Evolutionary conservation across 2,797 vertebrate species (phyloP).

Genomic region (Channa striata): DNA sequence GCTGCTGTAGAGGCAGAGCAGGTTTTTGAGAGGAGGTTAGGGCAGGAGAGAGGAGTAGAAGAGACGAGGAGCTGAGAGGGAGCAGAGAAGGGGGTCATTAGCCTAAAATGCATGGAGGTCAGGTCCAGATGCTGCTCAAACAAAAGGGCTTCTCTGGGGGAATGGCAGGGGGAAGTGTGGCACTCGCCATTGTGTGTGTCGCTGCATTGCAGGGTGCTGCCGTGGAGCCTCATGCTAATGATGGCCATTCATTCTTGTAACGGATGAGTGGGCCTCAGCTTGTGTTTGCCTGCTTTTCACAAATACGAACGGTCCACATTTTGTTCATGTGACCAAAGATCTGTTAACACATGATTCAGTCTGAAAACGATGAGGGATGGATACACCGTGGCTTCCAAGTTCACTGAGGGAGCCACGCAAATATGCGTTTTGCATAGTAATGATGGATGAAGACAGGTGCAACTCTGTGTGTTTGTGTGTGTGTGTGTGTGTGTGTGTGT

Average conservation of each 20-base stretch:
- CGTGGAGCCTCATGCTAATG: slow-evolving; percentile 93
- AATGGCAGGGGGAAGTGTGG: slow-evolving; percentile 91
- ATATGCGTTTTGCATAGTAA: slow-evolving; percentile 69
- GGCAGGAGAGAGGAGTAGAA: slow-evolving; percentile 45
- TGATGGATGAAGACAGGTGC: slow-evolving; percentile 71
- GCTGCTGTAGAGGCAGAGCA: slow-evolving; percentile 62
- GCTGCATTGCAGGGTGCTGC: slow-evolving; percentile 98
- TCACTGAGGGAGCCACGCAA: slow-evolving; percentile 56
- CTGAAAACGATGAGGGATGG: slow-evolving; percentile 9
- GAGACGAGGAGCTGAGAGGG: slow-evolving; percentile 48
- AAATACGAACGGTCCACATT: slow-evolving; percentile 62
- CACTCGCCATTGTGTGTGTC: slow-evolving; percentile 89
- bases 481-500: slow-evolving; percentile 50
- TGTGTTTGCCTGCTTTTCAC: slow-evolving; percentile 69
- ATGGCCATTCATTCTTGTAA: slow-evolving; percentile 92
- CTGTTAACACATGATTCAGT: slow-evolving; percentile 34
- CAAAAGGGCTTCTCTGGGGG: slow-evolving; percentile 94
- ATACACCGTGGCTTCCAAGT: slow-evolving; percentile 32
- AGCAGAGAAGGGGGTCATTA: slow-evolving; percentile 81
- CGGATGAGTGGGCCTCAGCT: slow-evolving; percentile 80
- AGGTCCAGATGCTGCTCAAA: slow-evolving; percentile 94
- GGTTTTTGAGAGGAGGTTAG: slow-evolving; percentile 67
- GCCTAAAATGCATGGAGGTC: slow-evolving; percentile 90
- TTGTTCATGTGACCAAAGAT: slow-evolving; percentile 57
- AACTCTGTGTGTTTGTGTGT: slow-evolving; percentile 49